Percentiles rank a stretch among this genome's conserved stretches.
Conservation (phyloP, 2,113 vertebrate species). For the Heterotilapia buettikoferi region DNA sequence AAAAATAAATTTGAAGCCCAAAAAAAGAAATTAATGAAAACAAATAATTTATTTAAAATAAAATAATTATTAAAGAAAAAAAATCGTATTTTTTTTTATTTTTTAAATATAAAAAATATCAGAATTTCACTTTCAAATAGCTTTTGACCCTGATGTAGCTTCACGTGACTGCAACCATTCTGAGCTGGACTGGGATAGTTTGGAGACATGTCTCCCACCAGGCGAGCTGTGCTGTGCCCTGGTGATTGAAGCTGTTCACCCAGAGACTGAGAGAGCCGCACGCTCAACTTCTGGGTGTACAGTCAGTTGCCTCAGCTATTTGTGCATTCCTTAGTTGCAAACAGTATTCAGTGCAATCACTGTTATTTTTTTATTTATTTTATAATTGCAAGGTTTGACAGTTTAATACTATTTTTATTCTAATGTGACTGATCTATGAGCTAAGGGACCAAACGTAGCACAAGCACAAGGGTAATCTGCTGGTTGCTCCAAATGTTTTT, state of each 20-base stretch:
- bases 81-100: fast-evolving
- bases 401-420: neutral
- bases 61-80: neutral
- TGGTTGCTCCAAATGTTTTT: neutral
- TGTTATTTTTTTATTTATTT: neutral
- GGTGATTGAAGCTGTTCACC: neutral
- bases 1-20: neutral
- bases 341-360: neutral
- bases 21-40: neutral
- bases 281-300: neutral
- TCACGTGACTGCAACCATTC: neutral
- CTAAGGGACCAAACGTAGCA: neutral
- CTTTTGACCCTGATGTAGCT: neutral
- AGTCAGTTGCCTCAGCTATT: neutral
- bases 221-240: neutral
- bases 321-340: neutral
- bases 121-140: neutral
- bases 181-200: neutral
- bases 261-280: neutral
- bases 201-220: neutral
- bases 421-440: neutral
- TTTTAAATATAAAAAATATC: neutral
- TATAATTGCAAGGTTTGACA: neutral
- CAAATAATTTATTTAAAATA: neutral
- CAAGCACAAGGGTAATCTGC: neutral